These are phyloP conservation scores for Crocidura indochinensis DNA, from an alignment of 2,797 vertebrate species.

Conservation along the genomic window DNA sequence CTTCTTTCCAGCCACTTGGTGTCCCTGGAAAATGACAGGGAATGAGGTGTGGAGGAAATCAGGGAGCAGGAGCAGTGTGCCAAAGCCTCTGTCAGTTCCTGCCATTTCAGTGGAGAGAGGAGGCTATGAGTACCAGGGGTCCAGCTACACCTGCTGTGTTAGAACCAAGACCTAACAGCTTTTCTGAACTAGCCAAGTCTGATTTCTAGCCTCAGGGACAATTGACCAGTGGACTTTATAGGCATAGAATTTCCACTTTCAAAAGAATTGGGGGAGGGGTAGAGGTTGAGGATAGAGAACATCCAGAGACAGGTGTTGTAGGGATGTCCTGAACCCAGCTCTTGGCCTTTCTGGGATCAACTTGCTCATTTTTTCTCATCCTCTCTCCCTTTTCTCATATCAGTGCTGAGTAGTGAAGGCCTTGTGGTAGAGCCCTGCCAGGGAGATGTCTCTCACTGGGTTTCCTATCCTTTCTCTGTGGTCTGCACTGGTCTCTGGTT, in stretches of 20 bases:
- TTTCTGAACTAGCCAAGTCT: background rate
- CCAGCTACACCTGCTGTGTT: background rate
- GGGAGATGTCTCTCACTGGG: background rate
- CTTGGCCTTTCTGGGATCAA: background rate
- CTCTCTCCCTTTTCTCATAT: background rate
- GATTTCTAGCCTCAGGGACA: background rate
- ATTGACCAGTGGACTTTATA: too few relatives aligned
- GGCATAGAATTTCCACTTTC: rapidly evolving
- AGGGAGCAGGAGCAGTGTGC: too few relatives aligned
- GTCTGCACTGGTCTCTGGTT: background rate
- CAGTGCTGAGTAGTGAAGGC: background rate
- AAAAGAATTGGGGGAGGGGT: background rate
- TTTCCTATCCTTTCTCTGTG: background rate
- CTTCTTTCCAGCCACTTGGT: background rate
- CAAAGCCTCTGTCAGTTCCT: too few relatives aligned
- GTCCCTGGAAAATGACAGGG: background rate
- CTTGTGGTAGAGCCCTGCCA: rapidly evolving
- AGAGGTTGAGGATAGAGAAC: background rate
- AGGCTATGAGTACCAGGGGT: rapidly evolving
- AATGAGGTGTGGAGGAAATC: background rate
- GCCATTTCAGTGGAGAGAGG: background rate
- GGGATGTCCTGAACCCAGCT: background rate
- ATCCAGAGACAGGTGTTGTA: rapidly evolving
- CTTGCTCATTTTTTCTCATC: background rate
- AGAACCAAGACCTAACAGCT: background rate